Conservation (phyloP, 2,113 vertebrate species). For the Pteruthius melanotis region DNA sequence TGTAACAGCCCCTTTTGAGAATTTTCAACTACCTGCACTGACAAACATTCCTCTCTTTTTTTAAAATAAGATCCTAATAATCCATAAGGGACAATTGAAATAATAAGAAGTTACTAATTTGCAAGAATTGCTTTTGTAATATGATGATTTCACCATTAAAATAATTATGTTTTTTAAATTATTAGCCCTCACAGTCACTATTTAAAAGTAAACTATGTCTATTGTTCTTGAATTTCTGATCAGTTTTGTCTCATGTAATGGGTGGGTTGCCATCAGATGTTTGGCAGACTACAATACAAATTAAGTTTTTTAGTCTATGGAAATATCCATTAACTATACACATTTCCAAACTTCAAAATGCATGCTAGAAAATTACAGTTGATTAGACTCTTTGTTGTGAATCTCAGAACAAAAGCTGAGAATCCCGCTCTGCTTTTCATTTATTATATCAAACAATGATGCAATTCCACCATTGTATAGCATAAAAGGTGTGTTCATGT, state of each 20-base stretch:
- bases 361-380: slow-evolving; percentile 39
- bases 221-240: background rate
- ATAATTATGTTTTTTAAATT: background rate
- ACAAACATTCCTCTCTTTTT: background rate
- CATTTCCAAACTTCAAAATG: slow-evolving; percentile 38
- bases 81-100: background rate
- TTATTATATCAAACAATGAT: slow-evolving; percentile 42
- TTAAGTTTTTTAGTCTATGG: background rate
- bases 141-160: background rate
- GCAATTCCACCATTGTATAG: background rate
- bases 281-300: slow-evolving; percentile 31
- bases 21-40: background rate
- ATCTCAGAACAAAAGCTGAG: slow-evolving; percentile 28
- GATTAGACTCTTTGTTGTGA: slow-evolving; percentile 31
- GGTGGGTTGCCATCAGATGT: background rate
- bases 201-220: background rate
- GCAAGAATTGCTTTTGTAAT: background rate
- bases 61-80: background rate
- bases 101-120: background rate
- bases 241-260: background rate
- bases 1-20: background rate
- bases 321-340: background rate
- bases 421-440: background rate
- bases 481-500: slow-evolving; percentile 16
- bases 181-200: background rate